Percentiles rank a stretch among this genome's conserved stretches.
These are phyloP conservation scores for Agapetus fuscipes DNA, from an alignment of 2,888 invertebrate genomes.

Conservation along the genomic window DNA sequence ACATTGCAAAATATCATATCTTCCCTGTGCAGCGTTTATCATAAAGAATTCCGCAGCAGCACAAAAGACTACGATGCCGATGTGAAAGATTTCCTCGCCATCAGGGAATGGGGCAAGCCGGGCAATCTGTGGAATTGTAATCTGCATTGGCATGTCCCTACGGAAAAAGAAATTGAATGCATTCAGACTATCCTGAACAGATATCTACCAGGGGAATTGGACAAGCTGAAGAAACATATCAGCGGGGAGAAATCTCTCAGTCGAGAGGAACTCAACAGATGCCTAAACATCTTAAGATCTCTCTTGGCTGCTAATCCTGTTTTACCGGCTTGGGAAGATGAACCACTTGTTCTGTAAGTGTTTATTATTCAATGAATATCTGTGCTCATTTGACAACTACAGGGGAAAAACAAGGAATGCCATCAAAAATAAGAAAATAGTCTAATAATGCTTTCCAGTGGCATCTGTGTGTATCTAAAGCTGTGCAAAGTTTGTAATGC, in stretches of 20 bases:
- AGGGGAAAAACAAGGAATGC: too few relatives aligned
- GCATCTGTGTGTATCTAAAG: too few relatives aligned
- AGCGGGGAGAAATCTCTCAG: conserved; percentile 42
- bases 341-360: conserved; percentile 46
- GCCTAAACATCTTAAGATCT: conserved; percentile 57
- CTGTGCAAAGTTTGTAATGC: too few relatives aligned
- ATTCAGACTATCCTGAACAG: conserved; percentile 54
- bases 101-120: conserved; percentile 74
- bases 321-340: conserved; percentile 62
- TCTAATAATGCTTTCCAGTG: conserved; percentile 12
- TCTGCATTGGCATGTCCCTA: conserved; percentile 72
- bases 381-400: conserved; percentile 3
- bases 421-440: too few relatives aligned
- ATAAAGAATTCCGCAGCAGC: conserved; percentile 53
- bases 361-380: too few relatives aligned
- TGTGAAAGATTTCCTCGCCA: conserved; percentile 58
- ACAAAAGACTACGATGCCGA: conserved; percentile 51
- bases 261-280: conserved; percentile 57
- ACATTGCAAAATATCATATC: conserved; percentile 50
- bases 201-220: conserved; percentile 56
- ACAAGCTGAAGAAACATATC: conserved; percentile 47
- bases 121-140: conserved; percentile 54
- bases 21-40: conserved; percentile 51
- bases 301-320: conserved; percentile 53
- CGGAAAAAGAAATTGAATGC: conserved; percentile 54